These are phyloP conservation scores for Ormyrus nitidulus DNA, from an alignment of 2,888 invertebrate species.

Conservation along the genomic window DNA sequence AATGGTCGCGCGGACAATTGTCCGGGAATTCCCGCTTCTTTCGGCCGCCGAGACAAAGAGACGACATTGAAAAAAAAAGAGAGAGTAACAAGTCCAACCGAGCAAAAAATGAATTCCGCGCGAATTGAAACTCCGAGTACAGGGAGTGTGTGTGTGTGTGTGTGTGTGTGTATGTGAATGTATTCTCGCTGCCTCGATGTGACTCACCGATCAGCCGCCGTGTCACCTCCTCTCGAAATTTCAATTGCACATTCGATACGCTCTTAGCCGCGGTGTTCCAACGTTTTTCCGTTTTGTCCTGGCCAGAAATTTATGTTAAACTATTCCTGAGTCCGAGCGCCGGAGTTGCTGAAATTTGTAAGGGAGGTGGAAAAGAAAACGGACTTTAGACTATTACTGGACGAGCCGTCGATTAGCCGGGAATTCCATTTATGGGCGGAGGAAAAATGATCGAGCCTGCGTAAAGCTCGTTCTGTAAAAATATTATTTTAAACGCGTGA, in stretches of 20 bases:
- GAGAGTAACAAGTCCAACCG: not conserved
- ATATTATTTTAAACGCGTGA: conserved; percentile 32
- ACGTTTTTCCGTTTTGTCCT: not conserved
- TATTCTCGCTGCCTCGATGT: conserved; percentile 8
- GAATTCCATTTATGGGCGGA: not conserved
- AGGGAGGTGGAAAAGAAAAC: not conserved
- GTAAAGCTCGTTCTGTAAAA: not conserved
- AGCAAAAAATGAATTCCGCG: conserved; percentile 30
- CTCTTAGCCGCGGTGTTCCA: conserved; percentile 1
- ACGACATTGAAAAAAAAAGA: not conserved
- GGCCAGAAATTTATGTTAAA: conserved; percentile 30
- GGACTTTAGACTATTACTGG: conserved; percentile 19
- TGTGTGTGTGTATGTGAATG: not conserved
- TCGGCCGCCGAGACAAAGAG: conserved; percentile 22
- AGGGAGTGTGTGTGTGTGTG: not conserved
- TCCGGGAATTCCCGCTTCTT: conserved; percentile 60
- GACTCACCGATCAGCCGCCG: conserved; percentile 38
- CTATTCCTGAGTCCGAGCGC: conserved; percentile 10
- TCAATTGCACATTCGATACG: conserved; percentile 50
- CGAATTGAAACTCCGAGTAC: conserved; percentile 19
- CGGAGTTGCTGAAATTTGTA: not conserved
- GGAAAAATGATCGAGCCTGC: conserved; percentile 26
- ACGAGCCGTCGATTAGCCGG: conserved; percentile 14
- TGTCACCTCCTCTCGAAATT: conserved; percentile 21
- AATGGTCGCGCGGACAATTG: conserved; percentile 59